These are phyloP conservation scores for Lysiphlebus fabarum DNA, from an alignment of 1,140 invertebrate genomes.

Conservation along the genomic window DNA sequence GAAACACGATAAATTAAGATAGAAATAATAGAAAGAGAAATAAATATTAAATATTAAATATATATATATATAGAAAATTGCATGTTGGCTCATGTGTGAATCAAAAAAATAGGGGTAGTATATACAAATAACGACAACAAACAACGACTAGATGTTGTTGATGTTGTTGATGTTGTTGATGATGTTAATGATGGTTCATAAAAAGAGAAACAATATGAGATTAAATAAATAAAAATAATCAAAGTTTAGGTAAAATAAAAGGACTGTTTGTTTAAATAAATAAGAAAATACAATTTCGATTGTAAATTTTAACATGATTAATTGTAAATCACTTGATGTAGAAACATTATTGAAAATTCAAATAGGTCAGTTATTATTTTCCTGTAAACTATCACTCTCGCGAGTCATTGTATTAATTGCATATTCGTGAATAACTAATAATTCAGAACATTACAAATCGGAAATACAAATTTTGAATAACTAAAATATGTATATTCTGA, in stretches of 20 bases:
- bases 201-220: background rate
- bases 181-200: background rate
- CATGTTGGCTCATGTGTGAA: background rate
- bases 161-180: background rate
- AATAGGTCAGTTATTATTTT: slow-evolving; percentile 47
- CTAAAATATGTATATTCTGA: too few relatives aligned
- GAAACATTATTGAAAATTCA: too few relatives aligned
- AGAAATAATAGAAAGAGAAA: background rate
- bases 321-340: too few relatives aligned
- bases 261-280: too few relatives aligned
- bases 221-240: background rate
- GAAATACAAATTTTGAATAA: background rate
- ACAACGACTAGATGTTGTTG: background rate
- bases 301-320: too few relatives aligned
- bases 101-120: background rate
- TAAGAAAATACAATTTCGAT: too few relatives aligned
- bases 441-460: background rate
- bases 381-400: slow-evolving; percentile 15
- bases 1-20: slow-evolving; percentile 5
- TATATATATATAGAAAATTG: too few relatives aligned
- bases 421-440: slow-evolving; percentile 32
- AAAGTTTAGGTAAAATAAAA: too few relatives aligned
- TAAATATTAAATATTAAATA: too few relatives aligned
- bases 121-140: too few relatives aligned
- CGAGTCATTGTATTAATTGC: slow-evolving; percentile 37